Conservation (phyloP, 2,888 invertebrate species). For the Tineola bisselliella region DNA sequence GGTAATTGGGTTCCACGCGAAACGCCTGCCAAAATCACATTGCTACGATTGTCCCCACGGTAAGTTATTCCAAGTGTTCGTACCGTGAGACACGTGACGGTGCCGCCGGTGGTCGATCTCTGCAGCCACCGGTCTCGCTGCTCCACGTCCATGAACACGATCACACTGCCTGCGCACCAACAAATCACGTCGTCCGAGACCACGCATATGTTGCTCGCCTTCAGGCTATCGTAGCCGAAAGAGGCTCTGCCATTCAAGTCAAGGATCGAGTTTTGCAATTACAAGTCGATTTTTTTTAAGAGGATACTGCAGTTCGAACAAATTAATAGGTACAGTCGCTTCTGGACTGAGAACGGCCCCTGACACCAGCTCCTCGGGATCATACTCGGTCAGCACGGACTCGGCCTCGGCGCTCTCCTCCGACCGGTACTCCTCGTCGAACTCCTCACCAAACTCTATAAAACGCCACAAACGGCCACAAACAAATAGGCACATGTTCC, state of each 20-base stretch:
- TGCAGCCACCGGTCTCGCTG: conserved; percentile 74
- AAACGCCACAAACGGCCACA: too few relatives aligned
- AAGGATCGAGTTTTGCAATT: neutral
- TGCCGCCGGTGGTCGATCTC: conserved; percentile 79
- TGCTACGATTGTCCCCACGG: too few relatives aligned
- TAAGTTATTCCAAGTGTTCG: too few relatives aligned
- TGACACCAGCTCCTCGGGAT: conserved; percentile 66
- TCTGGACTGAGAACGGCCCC: conserved; percentile 59
- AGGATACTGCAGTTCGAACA: conserved; percentile 77
- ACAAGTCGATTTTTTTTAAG: conserved; percentile 23
- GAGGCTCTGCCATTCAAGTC: conserved; percentile 71
- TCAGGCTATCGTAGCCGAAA: conserved; percentile 86
- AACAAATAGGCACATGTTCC: too few relatives aligned
- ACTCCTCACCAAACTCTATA: neutral
- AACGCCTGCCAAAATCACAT: neutral
- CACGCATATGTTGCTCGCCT: conserved; percentile 81
- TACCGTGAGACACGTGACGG: conserved; percentile 84
- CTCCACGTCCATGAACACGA: conserved; percentile 79
- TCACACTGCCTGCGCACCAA: conserved; percentile 83
- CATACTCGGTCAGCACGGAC: conserved; percentile 51
- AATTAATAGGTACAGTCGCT: conserved; percentile 65
- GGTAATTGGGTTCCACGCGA: conserved; percentile 45
- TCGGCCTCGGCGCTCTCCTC: conserved; percentile 30
- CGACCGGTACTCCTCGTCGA: conserved; percentile 26
- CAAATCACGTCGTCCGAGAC: conserved; percentile 78